Evolutionary conservation across 2,113 vertebrate species (phyloP).

Genomic region (Cinclus cinclus): DNA sequence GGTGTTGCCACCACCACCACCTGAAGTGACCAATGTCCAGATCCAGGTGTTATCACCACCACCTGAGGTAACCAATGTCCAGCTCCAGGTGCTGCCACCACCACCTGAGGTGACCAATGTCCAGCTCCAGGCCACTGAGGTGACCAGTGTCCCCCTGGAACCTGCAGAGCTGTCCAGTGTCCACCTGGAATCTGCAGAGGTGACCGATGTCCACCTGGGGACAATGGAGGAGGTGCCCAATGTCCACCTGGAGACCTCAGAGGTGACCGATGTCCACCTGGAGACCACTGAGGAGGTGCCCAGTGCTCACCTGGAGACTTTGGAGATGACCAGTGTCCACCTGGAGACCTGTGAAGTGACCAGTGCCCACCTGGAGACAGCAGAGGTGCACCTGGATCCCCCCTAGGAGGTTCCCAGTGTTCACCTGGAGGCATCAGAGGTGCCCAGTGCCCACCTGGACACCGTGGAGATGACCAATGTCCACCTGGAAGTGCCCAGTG

Average conservation of each 20-base stretch:
- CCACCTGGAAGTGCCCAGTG: background rate
- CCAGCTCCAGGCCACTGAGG: background rate
- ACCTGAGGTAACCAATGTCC: background rate
- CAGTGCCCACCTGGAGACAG: too few species aligned
- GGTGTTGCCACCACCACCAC: too few species aligned
- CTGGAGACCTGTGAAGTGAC: background rate
- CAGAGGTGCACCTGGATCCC: too few species aligned
- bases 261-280: background rate
- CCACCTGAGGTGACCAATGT: background rate
- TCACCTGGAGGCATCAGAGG: background rate
- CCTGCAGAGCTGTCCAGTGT: rapidly evolving
- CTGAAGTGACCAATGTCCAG: background rate
- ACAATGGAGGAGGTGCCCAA: rapidly evolving
- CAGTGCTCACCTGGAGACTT: background rate
- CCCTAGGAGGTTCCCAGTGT: background rate
- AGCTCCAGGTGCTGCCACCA: background rate
- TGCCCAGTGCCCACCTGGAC: too few species aligned
- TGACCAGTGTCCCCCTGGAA: background rate
- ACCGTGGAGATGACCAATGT: too few species aligned
- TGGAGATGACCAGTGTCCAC: background rate
- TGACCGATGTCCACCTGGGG: background rate
- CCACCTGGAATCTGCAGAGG: background rate
- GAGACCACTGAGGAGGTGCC: background rate
- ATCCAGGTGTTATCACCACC: background rate
- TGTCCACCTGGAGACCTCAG: background rate